These are phyloP conservation scores for Sardina pilchardus DNA, from an alignment of 2,113 vertebrate genomes.

Conservation along the genomic window DNA sequence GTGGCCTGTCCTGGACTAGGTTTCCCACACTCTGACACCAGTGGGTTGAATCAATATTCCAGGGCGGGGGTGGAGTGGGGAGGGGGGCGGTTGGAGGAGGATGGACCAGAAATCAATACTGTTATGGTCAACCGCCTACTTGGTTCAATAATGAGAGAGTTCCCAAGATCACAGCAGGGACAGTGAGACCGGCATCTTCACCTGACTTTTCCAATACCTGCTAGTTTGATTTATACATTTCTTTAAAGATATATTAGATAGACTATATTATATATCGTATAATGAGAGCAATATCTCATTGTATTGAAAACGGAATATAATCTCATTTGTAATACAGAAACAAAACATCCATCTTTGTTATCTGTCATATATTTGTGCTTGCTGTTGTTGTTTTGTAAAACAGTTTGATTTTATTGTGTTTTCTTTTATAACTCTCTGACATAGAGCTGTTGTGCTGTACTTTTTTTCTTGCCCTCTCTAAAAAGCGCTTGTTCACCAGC, in stretches of 20 bases:
- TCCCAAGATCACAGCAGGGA: neutral
- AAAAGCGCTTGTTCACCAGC: constrained; percentile 5
- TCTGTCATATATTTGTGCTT: neutral
- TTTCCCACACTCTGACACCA: constrained; percentile 78
- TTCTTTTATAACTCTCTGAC: neutral
- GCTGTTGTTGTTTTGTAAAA: neutral
- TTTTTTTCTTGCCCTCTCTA: neutral
- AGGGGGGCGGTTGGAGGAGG: neutral
- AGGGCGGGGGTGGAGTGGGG: neutral
- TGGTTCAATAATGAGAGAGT: neutral
- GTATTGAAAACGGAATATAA: neutral
- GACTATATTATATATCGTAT: no score
- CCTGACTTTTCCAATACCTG: neutral
- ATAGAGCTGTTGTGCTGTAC: neutral
- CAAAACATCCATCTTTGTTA: neutral
- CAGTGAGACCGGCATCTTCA: neutral
- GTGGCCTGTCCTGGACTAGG: constrained; percentile 70
- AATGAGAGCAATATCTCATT: no score
- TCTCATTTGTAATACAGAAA: neutral
- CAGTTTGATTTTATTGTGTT: neutral
- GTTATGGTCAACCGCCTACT: neutral
- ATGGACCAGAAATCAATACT: neutral
- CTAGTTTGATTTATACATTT: no score
- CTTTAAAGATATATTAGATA: no score
- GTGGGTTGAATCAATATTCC: constrained; percentile 62